Percentiles rank a stretch among this genome's conserved stretches.
These are phyloP conservation scores for Limnothrissa miodon DNA, from an alignment of 2,113 vertebrate species.

Conservation along the genomic window DNA sequence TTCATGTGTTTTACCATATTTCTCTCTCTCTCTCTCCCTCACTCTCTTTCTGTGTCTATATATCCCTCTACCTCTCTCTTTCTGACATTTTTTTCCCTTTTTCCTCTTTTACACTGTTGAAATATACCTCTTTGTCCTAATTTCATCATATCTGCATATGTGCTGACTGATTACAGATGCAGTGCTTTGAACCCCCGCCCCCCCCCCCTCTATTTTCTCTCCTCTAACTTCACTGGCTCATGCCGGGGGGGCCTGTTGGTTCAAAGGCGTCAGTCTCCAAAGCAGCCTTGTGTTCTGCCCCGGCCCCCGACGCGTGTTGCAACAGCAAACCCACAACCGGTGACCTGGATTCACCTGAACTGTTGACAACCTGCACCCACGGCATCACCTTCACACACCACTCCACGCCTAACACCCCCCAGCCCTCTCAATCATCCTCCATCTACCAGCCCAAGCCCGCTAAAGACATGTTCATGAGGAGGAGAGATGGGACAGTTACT, in stretches of 20 bases:
- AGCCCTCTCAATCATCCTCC: neutral
- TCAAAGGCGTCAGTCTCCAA: slow-evolving; percentile 2
- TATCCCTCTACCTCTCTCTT: neutral
- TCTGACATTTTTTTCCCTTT: neutral
- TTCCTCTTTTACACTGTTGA: neutral
- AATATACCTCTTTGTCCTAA: neutral
- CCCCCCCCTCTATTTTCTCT: neutral
- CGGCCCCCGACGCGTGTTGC: neutral
- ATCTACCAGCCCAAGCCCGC: neutral
- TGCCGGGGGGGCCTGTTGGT: neutral
- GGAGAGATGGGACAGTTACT: neutral
- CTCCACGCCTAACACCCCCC: too few species aligned
- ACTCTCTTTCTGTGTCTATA: neutral
- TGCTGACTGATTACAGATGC: neutral
- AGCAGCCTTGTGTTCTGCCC: neutral
- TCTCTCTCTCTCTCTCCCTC: neutral
- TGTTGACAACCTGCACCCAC: neutral
- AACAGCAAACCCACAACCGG: neutral
- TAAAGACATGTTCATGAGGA: neutral
- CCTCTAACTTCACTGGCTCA: neutral
- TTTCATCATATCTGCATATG: slow-evolving; percentile 17
- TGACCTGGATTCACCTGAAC: slow-evolving; percentile 11
- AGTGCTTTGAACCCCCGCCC: neutral
- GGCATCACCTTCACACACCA: neutral
- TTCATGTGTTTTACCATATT: neutral